A percentile compares a stretch with the other conserved stretches of the same genome.
These are phyloP conservation scores for Heliconius ethilla DNA, from an alignment of 2,888 invertebrate species.

Conservation along the genomic window DNA sequence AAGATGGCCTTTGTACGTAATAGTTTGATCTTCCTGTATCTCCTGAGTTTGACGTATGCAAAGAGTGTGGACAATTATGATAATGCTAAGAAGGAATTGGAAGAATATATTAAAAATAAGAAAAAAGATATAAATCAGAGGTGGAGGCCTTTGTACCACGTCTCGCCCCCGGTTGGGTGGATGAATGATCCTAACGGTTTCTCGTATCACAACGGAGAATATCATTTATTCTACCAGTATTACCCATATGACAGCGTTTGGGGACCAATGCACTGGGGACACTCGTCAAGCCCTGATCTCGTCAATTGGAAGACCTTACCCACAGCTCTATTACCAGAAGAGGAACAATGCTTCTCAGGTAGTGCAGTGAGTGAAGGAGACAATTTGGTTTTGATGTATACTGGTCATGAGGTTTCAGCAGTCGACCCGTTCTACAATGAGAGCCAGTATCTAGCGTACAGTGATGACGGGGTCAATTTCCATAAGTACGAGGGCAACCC, in stretches of 20 bases:
- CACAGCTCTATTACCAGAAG: slow-evolving; percentile 74
- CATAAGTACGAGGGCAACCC: slow-evolving; percentile 71
- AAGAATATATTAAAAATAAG: slow-evolving; percentile 64
- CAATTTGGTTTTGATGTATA: slow-evolving; percentile 68
- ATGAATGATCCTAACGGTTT: slow-evolving; percentile 83
- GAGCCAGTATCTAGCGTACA: slow-evolving; percentile 70
- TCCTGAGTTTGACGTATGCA: slow-evolving; percentile 49
- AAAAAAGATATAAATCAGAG: slow-evolving; percentile 63
- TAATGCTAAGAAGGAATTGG: slow-evolving; percentile 54
- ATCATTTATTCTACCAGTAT: slow-evolving; percentile 80
- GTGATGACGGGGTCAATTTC: slow-evolving; percentile 70
- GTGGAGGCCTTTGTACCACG: slow-evolving; percentile 68
- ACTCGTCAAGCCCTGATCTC: slow-evolving; percentile 71
- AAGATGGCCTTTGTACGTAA: slow-evolving; percentile 42
- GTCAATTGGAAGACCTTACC: slow-evolving; percentile 76
- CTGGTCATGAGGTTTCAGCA: slow-evolving; percentile 58
- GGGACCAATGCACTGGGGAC: slow-evolving; percentile 82
- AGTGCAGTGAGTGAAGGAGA: slow-evolving; percentile 70
- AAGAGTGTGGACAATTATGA: slow-evolving; percentile 49
- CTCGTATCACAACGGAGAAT: slow-evolving; percentile 74
- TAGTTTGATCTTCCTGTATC: slow-evolving; percentile 46
- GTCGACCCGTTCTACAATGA: slow-evolving; percentile 61
- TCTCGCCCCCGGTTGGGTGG: slow-evolving; percentile 77
- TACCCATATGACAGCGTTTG: slow-evolving; percentile 73
- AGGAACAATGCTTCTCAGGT: slow-evolving; percentile 75